phyloP scores from a whole-genome alignment of 2,888 invertebrate species.

The Pteria penguin region DNA sequence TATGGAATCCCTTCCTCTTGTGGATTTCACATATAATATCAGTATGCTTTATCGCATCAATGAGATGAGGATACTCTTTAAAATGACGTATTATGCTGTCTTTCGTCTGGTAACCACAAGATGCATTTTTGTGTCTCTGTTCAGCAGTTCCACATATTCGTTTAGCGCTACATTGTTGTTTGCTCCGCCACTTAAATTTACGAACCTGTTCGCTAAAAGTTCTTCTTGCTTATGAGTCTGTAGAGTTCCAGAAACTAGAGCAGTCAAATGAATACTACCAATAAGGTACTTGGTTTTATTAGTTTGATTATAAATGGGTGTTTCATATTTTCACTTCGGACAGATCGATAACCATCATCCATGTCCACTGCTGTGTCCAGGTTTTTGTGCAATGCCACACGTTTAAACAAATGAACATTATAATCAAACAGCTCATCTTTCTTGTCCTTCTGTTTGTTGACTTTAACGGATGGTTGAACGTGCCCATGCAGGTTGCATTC shows the following conservation, averaged over 20 bases:
- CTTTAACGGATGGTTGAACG: too few relatives aligned
- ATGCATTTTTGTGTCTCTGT: slow-evolving; percentile 35
- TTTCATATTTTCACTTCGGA: not conserved
- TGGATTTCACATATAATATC: slow-evolving; percentile 26
- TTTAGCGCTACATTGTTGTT: slow-evolving; percentile 42
- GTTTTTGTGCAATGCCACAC: not conserved
- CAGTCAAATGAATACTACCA: not conserved
- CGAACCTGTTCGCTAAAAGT: slow-evolving; percentile 33
- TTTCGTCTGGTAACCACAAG: slow-evolving; percentile 41
- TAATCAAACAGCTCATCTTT: not conserved
- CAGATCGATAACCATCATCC: not conserved
- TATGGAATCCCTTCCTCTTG: slow-evolving; percentile 37
- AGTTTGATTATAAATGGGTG: not conserved
- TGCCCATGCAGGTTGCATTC: slow-evolving; percentile 17
- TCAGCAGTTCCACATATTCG: slow-evolving; percentile 45
- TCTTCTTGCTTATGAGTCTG: slow-evolving; percentile 25
- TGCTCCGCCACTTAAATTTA: slow-evolving; percentile 43
- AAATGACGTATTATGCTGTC: slow-evolving; percentile 42
- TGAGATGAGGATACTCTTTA: slow-evolving; percentile 38
- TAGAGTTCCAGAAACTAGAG: too few relatives aligned
- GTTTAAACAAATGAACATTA: not conserved
- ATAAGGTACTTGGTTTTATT: not conserved
- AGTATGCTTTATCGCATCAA: slow-evolving; percentile 28
- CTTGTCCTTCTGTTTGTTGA: too few relatives aligned
- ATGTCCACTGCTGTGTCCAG: not conserved